Evolutionary conservation across 2,797 vertebrate genomes (phyloP).

Genomic region (Sylvia borin): DNA sequence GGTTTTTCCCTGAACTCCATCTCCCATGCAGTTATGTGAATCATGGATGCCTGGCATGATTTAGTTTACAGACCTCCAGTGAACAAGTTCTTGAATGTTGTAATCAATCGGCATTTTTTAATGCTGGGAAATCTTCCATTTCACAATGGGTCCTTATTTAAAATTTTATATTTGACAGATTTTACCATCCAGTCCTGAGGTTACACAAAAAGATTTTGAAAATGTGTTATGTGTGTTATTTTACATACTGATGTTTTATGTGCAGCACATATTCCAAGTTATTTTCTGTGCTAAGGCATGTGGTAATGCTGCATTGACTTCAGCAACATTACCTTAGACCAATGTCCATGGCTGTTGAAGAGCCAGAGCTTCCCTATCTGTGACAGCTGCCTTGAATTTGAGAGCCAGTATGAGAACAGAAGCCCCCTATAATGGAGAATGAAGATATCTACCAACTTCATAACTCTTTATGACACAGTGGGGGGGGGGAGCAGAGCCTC

Average conservation of each 20-base stretch:
- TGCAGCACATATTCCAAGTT: neutral
- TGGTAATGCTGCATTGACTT: neutral
- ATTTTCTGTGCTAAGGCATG: neutral
- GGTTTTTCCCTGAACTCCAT: neutral
- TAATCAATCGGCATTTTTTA: neutral
- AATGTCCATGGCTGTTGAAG: neutral
- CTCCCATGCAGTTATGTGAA: neutral
- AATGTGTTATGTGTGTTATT: fast-evolving
- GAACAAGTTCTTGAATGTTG: neutral
- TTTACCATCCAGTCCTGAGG: neutral
- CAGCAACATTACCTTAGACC: neutral
- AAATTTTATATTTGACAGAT: neutral
- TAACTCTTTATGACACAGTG: neutral
- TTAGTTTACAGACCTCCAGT: neutral
- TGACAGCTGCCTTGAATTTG: neutral
- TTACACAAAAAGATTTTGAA: neutral
- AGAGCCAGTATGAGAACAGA: constrained; percentile 1
- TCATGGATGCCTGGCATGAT: neutral
- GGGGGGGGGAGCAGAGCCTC: neutral
- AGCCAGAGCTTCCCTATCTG: neutral
- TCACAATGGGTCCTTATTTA: neutral
- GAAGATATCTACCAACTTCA: neutral
- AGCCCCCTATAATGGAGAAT: neutral
- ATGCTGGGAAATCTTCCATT: neutral
- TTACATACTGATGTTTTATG: neutral